Base-by-base conservation (phyloP, 2,888 invertebrate genomes). In the Melolontha melolontha region DNA sequence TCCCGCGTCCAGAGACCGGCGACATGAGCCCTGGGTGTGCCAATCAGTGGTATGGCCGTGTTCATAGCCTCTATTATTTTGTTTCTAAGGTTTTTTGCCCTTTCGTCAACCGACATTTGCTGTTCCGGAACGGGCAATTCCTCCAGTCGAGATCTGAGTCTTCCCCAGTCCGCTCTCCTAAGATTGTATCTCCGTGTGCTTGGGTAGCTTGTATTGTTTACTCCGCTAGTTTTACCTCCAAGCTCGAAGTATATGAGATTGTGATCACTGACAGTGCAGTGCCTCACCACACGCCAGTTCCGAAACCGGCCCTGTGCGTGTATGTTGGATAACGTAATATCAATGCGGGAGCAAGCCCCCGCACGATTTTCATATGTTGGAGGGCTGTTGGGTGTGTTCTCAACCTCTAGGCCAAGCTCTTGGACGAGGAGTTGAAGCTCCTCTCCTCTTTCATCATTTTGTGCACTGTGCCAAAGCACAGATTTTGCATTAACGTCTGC, bases 401-500 rank as follows among this genome's bases (percentile, higher is more conserved):
- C 34, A 0, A 67, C 40, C 10, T 64, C 47, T 0, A 70, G 29
- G 0, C 47, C 17, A 4, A 42, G 16, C 39, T 67, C 57, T 41
- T n/a, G n/a, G n/a, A n/a, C n/a, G n/a, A n/a, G n/a, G n/a, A n/a
- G n/a, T n/a, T n/a, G n/a, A n/a, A n/a, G n/a, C n/a, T n/a, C n/a
- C n/a, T n/a, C n/a, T n/a, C n/a, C n/a, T n/a, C n/a, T n/a, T n/a
- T n/a, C n/a, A 22, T 70, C 59, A 1, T 50, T 59, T 1, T 0
- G 50, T 1, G 7, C 11, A 14, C 69, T 62, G 6, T 40, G 0
- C 66, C 69, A 69, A 1, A 59, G 7, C 1, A 11, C 11, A 0
- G 66, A 69, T 14, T 66, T 66, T 4, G 69, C 69, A 22, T 69
- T 69, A 7, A 16, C 52, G 27, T 69, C 69, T 1, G 62, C 62